Evolutionary conservation across 2,797 vertebrate genomes (phyloP).

Genomic region (Gymnoscopelus braueri): DNA sequence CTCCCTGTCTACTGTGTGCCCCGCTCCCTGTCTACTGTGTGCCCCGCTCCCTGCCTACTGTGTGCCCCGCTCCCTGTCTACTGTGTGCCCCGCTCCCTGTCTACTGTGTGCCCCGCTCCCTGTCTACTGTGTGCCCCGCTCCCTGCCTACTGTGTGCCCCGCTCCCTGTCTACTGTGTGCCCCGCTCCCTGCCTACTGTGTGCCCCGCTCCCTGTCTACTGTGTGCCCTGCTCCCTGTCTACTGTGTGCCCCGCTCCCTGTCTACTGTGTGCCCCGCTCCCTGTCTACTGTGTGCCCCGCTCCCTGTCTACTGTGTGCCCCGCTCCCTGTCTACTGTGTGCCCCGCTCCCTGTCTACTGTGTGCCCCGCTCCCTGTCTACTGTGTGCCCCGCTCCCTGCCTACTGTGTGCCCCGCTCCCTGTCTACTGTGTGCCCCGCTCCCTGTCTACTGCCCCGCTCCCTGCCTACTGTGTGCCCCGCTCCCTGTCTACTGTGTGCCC

Average conservation of each 20-base stretch:
- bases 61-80: no score
- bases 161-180: constrained; percentile 29
- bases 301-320: no score
- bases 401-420: no score
- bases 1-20: no score
- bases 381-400: constrained; percentile 60
- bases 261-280: no score
- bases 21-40: constrained; percentile 19
- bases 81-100: constrained; percentile 59
- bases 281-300: constrained; percentile 41
- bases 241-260: no score
- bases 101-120: no score
- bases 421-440: constrained; percentile 51
- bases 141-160: no score
- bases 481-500: constrained; percentile 31
- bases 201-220: constrained; percentile 11
- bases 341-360: constrained; percentile 66
- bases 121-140: constrained; percentile 47
- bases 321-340: constrained; percentile 21
- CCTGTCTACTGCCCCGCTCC: no score
- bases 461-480: no score
- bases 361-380: constrained; percentile 7
- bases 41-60: constrained; percentile 65
- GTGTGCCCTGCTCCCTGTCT: constrained; percentile 61
- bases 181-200: constrained; percentile 65